Evolutionary conservation across 2,113 vertebrate species (phyloP), one percentile per base, ranked within the genome.

Genomic region (Micromys minutus): DNA sequence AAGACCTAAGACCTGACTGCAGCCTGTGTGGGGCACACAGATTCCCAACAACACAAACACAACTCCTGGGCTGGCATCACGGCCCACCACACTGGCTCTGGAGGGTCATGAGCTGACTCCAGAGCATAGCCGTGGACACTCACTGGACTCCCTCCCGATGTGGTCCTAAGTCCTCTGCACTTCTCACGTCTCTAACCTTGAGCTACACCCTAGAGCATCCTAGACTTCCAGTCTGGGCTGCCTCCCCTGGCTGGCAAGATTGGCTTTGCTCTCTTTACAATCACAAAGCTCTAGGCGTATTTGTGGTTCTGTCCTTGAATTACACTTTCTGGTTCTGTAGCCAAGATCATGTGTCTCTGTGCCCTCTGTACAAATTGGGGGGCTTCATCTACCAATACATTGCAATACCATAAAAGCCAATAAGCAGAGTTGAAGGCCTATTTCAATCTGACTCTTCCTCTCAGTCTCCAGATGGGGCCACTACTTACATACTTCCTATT

Each of bases 11-110:
- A 39, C 6, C 52, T 39, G n/a, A 31, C 8, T 45, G 3, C 0
- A 1, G 26, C 47, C n/a, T 65, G 10, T 1, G 6, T 21, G 5
- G 75, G 67, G 17, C 7, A 89, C 50, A 8, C 10, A 21, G n/a
- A 7, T 76, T n/a, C 71, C 5, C 2, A 21, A 12, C 1, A 2
- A 9, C 5, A 1, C 12, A 2, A 5, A 13, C 1, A 0, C 52
- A 84, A 59, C 36, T 74, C 71, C 90, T 17, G 1, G 4, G 22
- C 1, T 39, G 59, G 34, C 45, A 4, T 19, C 42, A 42, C 67
- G 34, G 94, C 17, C 26, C n/a, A 16, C 42, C 16, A n/a, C 29
- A 4, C 0, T 45, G 75, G 59, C 39, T 26, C 17, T 52, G 81
- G 10, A 3, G 55, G 39, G 92, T 59, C 19, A 0, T 7, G n/a